A percentile compares a stretch with the other conserved stretches of the same genome.
Conservation (phyloP, 2,888 invertebrate species). For the Lingula anatina region DNA sequence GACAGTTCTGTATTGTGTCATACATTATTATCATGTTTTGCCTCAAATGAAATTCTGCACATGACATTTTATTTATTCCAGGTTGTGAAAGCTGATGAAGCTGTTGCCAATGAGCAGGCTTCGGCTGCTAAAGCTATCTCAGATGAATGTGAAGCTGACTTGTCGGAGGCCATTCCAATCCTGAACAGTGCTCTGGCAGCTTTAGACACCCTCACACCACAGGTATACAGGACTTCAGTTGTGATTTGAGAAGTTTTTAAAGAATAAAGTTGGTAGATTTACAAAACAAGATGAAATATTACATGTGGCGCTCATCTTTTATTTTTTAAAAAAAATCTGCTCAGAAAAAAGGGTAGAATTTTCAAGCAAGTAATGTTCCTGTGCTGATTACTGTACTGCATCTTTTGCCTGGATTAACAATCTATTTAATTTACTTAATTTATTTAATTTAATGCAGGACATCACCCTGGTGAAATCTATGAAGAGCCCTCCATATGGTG, state of each 20-base stretch:
- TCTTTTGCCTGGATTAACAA: too few relatives aligned
- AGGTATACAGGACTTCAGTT: slow-evolving; percentile 54
- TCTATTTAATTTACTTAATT: too few relatives aligned
- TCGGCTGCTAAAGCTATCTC: slow-evolving; percentile 51
- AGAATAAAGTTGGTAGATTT: too few relatives aligned
- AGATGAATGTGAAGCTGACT: slow-evolving; percentile 53
- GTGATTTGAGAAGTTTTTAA: background rate
- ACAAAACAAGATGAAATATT: too few relatives aligned
- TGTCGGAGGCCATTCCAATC: slow-evolving; percentile 52
- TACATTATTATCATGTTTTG: too few relatives aligned
- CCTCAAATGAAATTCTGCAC: too few relatives aligned
- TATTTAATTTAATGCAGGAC: slow-evolving; percentile 52
- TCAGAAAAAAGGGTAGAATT: too few relatives aligned
- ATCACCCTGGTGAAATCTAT: slow-evolving; percentile 53
- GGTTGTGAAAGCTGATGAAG: slow-evolving; percentile 89
- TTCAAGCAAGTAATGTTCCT: too few relatives aligned
- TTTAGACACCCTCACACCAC: slow-evolving; percentile 50
- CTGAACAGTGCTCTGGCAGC: slow-evolving; percentile 51
- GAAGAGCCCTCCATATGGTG: slow-evolving; percentile 50
- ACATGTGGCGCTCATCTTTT: background rate
- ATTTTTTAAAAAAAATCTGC: too few relatives aligned
- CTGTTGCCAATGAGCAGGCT: slow-evolving; percentile 67
- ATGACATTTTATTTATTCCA: slow-evolving; percentile 45
- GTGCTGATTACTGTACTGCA: too few relatives aligned
- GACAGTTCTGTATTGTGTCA: background rate